Evolutionary conservation across 2,113 vertebrate genomes (phyloP), one percentile per base, ranked within the genome.

Genomic region (Psittacara wagleri): DNA sequence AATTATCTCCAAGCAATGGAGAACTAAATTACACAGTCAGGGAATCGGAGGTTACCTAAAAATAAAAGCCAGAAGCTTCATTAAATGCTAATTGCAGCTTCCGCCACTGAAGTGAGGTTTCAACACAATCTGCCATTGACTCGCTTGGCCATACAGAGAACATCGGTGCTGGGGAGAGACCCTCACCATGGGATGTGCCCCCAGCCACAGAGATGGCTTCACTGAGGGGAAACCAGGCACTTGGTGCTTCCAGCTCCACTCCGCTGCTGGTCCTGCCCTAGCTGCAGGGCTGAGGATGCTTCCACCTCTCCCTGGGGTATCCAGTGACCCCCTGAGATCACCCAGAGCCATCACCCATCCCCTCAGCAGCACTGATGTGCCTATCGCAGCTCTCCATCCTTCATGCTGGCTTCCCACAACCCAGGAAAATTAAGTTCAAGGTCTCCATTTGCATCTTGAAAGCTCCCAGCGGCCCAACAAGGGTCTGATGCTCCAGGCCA

Each of bases 11-110:
- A 69, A 97, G 98, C 97, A 96, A 97, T 98, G 97, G 94, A 84
- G 93, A 98, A 97, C 98, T 98, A 98, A 98, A 97, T 97, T 98
- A 98, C 97, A 97, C 82, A 97, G 97, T 93, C 97, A 97, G 96
- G 93, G 97, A 97, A 97, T 98, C 79, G 59, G 96, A 97, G 98
- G 98, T 98, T 98, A 97, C 98, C 98, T 98, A 98, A 98, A 98
- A 98, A 98, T 98, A 98, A 98, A 97, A 98, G 97, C 96, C 98
- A 97, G 97, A 97, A 97, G 94, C 97, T 97, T 98, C 98, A 97
- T 98, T 98, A 98, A 97, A 98, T 97, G 97, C 97, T 98, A 98
- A 98, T 98, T 98, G 97, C 97, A 92, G 95, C 97, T 97, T 97
- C 97, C 74, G 93, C 97, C 93, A 51, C 94, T 78, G 29, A 96